Conservation (phyloP, 2,888 invertebrate genomes). For the Rhagium mordax region DNA sequence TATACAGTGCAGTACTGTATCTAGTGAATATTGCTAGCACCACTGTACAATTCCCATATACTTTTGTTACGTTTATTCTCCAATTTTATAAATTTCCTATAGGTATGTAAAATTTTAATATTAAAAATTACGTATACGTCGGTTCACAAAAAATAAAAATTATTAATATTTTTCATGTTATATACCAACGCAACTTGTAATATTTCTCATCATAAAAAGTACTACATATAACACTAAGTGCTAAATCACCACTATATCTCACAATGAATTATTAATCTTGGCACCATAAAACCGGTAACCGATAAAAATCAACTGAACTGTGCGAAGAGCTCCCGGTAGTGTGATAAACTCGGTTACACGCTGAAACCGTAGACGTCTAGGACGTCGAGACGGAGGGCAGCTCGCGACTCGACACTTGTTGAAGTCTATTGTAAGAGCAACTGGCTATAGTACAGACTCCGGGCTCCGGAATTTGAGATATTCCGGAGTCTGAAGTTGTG, state of each 20-base stretch:
- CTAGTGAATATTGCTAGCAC: too few relatives aligned
- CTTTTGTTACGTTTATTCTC: too few relatives aligned
- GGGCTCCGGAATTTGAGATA: slow-evolving; percentile 39
- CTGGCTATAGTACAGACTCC: slow-evolving; percentile 39
- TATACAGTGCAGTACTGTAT: too few relatives aligned
- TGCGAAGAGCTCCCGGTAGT: slow-evolving; percentile 32
- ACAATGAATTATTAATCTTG: slow-evolving; percentile 20
- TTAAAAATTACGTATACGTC: neutral
- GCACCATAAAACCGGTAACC: slow-evolving; percentile 5
- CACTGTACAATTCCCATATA: too few relatives aligned
- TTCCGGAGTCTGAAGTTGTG: slow-evolving; percentile 30
- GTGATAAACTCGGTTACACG: slow-evolving; percentile 34
- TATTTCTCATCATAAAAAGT: neutral
- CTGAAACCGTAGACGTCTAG: slow-evolving; percentile 26
- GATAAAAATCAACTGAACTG: slow-evolving; percentile 9
- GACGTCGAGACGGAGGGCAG: slow-evolving; percentile 15
- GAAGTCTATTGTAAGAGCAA: slow-evolving; percentile 41
- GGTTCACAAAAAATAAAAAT: neutral
- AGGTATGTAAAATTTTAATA: too few relatives aligned
- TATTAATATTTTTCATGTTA: neutral
- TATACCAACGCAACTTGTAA: neutral
- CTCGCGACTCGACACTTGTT: slow-evolving; percentile 47
- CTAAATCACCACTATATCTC: slow-evolving; percentile 14
- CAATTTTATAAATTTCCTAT: too few relatives aligned
- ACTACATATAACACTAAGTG: neutral